phyloP scores from a whole-genome alignment of 92 coral and sea anemone species.

The Phenganax marumi region DNA sequence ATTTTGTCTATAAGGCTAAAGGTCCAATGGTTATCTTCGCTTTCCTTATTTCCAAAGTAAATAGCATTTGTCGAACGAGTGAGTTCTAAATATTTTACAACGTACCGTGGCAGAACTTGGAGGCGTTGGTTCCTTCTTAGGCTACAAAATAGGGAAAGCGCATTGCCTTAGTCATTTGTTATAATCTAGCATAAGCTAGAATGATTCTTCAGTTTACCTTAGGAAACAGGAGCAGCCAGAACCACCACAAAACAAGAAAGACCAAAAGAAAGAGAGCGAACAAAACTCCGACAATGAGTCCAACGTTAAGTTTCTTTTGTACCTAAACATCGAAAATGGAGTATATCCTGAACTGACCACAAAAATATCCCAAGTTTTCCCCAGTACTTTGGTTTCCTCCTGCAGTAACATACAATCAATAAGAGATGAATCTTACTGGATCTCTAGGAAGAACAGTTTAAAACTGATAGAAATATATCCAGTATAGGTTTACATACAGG shows the following conservation, averaged over 20 bases:
- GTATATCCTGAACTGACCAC: no score
- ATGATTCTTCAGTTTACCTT: slow-evolving; percentile 43
- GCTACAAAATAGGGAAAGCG: neutral
- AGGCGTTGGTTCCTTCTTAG: slow-evolving; percentile 31
- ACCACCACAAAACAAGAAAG: slow-evolving; percentile 72
- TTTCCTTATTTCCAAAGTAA: no score
- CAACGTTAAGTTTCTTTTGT: slow-evolving; percentile 43
- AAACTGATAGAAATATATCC: neutral
- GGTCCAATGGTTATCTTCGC: no score
- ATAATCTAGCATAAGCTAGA: neutral
- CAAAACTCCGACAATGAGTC: slow-evolving; percentile 60
- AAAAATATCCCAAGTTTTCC: no score
- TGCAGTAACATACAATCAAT: no score
- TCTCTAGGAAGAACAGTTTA: neutral
- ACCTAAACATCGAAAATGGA: slow-evolving; percentile 2
- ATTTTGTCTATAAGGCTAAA: no score
- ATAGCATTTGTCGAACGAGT: no score
- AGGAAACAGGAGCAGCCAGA: slow-evolving; percentile 62
- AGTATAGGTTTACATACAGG: neutral
- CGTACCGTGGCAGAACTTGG: slow-evolving; percentile 39
- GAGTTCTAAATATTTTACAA: neutral
- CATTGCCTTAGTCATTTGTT: neutral
- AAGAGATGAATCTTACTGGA: neutral
- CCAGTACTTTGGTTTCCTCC: no score
- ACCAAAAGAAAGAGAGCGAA: slow-evolving; percentile 56